Conservation (phyloP, 2,888 invertebrate species). For the Stictocephala bisonia region DNA sequence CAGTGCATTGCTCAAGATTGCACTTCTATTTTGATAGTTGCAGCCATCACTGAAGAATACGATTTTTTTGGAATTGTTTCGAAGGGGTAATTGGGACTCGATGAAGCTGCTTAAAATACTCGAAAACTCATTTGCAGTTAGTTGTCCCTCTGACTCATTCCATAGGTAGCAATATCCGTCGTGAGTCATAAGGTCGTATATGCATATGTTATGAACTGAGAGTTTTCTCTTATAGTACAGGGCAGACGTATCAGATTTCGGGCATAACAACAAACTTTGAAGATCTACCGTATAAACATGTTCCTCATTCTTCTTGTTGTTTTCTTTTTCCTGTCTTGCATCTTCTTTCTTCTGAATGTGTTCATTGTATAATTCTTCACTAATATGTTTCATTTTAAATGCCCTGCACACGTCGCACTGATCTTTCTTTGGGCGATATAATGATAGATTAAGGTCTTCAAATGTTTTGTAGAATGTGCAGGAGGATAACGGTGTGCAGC, state of each 20-base stretch:
- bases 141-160: conserved; percentile 30
- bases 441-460: conserved; percentile 39
- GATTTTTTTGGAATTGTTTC: conserved; percentile 27
- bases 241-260: conserved; percentile 26
- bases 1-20: conserved; percentile 33
- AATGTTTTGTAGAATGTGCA: conserved; percentile 29
- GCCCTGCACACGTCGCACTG: conserved; percentile 39
- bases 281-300: conserved; percentile 29
- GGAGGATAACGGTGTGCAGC: neutral
- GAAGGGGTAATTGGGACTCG: conserved; percentile 16
- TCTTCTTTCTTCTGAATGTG: conserved; percentile 18
- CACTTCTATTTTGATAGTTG: conserved; percentile 39
- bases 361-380: conserved; percentile 29
- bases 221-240: conserved; percentile 33
- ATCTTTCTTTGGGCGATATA: conserved; percentile 51
- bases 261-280: conserved; percentile 19
- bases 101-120: conserved; percentile 15
- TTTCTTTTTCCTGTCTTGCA: conserved; percentile 24
- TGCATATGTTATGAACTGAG: conserved; percentile 2
- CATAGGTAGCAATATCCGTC: conserved; percentile 25
- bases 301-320: neutral
- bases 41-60: conserved; percentile 27
- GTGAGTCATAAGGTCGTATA: conserved; percentile 25
- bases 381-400: conserved; percentile 23
- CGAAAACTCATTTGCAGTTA: conserved; percentile 40